Conservation (phyloP, 37 sponge, comb jelly and placozoan species). For the Agelas oroides region DNA sequence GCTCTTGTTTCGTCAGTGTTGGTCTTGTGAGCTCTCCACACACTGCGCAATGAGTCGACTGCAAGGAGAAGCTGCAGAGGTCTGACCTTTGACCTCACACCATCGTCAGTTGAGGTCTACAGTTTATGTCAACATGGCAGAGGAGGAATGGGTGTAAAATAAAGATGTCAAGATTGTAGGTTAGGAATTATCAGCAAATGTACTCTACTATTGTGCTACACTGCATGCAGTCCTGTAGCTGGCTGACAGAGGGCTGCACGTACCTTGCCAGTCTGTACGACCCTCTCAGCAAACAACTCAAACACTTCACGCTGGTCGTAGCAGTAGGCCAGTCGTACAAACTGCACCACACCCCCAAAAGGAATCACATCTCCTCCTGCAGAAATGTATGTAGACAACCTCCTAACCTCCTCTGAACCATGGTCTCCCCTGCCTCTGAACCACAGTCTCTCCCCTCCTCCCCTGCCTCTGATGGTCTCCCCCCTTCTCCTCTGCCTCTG, state of each 20-base stretch:
- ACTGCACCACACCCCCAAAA: constrained; percentile 57
- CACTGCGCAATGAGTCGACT: neutral
- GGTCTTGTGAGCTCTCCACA: neutral
- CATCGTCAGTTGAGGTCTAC: neutral
- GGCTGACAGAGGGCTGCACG: no score
- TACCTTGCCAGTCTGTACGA: constrained; percentile 29
- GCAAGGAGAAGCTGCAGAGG: constrained; percentile 7
- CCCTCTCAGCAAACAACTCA: constrained; percentile 41
- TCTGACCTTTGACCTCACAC: neutral
- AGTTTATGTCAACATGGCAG: neutral
- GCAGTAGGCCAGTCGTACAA: constrained; percentile 52
- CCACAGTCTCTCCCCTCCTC: neutral
- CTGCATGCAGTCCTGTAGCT: no score
- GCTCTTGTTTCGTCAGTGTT: neutral
- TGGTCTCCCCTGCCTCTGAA: no score
- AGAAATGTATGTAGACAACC: neutral
- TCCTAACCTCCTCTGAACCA: no score
- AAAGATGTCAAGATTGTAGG: no score
- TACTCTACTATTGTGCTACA: no score
- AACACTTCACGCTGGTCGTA: constrained; percentile 78
- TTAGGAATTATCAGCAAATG: no score
- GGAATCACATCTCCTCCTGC: constrained; percentile 51
- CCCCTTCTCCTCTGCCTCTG: no score
- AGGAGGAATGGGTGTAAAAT: no score
- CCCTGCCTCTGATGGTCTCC: no score